Evolutionary conservation across 2,888 invertebrate genomes (phyloP), one percentile per base, ranked within the genome.

Genomic region (Lymantria monacha): DNA sequence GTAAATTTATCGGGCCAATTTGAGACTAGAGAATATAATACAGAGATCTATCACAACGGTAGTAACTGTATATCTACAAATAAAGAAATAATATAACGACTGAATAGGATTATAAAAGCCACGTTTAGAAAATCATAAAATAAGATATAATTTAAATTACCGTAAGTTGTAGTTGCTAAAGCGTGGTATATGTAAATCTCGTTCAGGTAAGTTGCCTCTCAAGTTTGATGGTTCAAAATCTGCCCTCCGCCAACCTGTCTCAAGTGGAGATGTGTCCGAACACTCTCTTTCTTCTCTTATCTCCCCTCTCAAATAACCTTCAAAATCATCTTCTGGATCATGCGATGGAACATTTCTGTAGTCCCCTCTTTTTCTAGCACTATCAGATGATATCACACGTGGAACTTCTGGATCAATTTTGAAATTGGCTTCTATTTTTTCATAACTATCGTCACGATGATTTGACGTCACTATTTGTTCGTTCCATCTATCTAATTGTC

Each of bases 401-500:
- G 87, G 81, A 59, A 82, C 74, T 67, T 88, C 86, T 37, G 82
- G 78, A 71, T 72, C 76, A 59, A 76, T 82, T 63, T 88, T 87
- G 66, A 94, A 93, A 79, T 93, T 94, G 91, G 95, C 93, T 77
- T 96, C 95, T 62, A 96, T 95, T 89, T 96, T 96, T 79, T 96
- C 96, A 74, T 96, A 96, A 81, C 94, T 95, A 70, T 95, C 95
- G 59, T 89, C 90, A 51, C 87, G 83, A 61, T 88, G 86, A 72
- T 84, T 89, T 33, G 83, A 74, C 11, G 85, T 86, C 66, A 91
- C 91, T 73, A 90, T 90, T 72, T 90, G 90, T 74, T 90, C 89
- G 63, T 90, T 89, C 88, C 89, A 89, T 74, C 89, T 85, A 81
- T 87, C 87, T 76, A 87, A 74, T 67, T 87, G 89, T 77, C 93